Evolutionary conservation across 2,113 vertebrate genomes (phyloP).

Genomic region (Origma solitaria): DNA sequence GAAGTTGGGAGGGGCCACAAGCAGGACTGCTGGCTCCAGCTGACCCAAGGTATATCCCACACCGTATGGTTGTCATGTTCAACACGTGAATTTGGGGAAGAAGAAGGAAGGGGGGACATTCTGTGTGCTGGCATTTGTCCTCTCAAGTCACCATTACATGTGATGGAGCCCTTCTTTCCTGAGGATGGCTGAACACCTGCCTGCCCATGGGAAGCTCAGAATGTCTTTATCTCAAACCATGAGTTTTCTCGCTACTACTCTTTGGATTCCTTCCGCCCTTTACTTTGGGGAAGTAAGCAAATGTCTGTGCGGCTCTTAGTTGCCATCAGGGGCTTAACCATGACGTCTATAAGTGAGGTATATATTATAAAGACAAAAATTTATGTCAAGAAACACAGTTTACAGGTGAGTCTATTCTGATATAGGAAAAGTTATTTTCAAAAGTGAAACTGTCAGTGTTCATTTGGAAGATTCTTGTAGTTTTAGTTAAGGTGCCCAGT

Average conservation of each 20-base stretch:
- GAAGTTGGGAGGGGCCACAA: not conserved
- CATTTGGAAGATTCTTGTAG: not conserved
- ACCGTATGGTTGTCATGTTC: not conserved
- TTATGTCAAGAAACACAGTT: not conserved
- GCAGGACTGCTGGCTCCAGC: not conserved
- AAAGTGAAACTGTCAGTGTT: not conserved
- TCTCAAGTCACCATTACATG: rapidly evolving
- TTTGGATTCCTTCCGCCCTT: not conserved
- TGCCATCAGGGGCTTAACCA: not conserved
- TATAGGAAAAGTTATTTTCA: not conserved
- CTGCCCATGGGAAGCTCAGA: not conserved
- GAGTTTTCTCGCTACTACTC: not conserved
- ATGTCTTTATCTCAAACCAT: not conserved
- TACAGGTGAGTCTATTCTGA: not conserved
- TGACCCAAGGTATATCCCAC: not conserved
- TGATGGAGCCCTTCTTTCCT: not conserved
- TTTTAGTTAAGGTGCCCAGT: not conserved
- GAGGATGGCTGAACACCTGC: not conserved
- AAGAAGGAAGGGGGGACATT: not conserved
- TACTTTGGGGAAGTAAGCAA: rapidly evolving
- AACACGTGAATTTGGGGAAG: not conserved
- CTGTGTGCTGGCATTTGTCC: rapidly evolving
- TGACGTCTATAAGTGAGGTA: not conserved
- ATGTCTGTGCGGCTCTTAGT: not conserved
- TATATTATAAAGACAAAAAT: not conserved